Evolutionary conservation across 2,888 invertebrate genomes (phyloP).

Genomic region (Vanessa cardui): DNA sequence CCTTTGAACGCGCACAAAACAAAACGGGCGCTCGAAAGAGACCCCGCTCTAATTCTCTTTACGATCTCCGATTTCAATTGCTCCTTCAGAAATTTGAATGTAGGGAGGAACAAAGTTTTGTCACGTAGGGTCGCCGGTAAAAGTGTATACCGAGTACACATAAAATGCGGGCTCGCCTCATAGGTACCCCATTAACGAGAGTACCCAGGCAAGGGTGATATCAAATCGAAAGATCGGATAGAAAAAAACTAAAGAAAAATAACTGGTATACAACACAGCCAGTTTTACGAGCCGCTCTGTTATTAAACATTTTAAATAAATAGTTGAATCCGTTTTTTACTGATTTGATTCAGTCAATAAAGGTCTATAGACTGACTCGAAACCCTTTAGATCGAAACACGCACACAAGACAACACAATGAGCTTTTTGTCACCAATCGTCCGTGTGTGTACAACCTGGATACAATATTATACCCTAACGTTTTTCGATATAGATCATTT

Average conservation of each 20-base stretch:
- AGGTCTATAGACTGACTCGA: constrained; percentile 60
- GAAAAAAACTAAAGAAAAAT: constrained; percentile 73
- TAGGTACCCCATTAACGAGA: constrained; percentile 81
- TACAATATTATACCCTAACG: constrained; percentile 73
- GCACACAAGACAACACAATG: constrained; percentile 60
- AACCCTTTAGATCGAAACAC: constrained; percentile 72
- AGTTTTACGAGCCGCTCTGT: constrained; percentile 77
- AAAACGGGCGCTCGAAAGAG: constrained; percentile 79
- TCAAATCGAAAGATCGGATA: constrained; percentile 76
- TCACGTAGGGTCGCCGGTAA: constrained; percentile 76
- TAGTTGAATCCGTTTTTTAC: constrained; percentile 66
- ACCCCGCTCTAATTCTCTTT: constrained; percentile 82
- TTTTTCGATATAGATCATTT: constrained; percentile 80
- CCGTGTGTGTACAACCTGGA: constrained; percentile 61
- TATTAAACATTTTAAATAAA: constrained; percentile 80
- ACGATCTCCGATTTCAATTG: constrained; percentile 83
- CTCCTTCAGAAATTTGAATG: constrained; percentile 83
- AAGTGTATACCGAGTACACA: constrained; percentile 67
- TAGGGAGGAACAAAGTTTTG: constrained; percentile 82
- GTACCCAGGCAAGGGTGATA: constrained; percentile 74
- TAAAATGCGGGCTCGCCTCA: constrained; percentile 78
- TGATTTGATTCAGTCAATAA: constrained; percentile 64
- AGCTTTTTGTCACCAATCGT: constrained; percentile 65
- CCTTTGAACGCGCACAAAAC: constrained; percentile 76
- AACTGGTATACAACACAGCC: constrained; percentile 53